A percentile compares a stretch with the other conserved stretches of the same genome.
These are phyloP conservation scores for Porites divaricata DNA, from an alignment of 92 coral and sea anemone species.

Conservation along the genomic window DNA sequence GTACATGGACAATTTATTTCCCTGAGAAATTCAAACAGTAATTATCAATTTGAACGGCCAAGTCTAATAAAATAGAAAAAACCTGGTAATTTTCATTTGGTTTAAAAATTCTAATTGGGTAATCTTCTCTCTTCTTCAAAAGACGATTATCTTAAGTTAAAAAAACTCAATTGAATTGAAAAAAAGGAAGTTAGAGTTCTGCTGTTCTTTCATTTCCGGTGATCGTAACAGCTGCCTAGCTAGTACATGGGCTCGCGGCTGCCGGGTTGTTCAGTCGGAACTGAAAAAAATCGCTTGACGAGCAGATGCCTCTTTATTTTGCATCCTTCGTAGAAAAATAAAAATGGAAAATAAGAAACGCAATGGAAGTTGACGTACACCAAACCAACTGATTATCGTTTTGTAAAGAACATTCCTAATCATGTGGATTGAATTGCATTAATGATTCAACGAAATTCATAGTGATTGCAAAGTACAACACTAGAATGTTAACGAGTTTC, in stretches of 20 bases:
- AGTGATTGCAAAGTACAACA: background rate
- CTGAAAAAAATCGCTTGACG: background rate
- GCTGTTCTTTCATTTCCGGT: background rate
- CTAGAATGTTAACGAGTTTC: background rate
- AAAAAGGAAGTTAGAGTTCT: background rate
- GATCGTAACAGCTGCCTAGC: background rate
- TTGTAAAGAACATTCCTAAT: background rate
- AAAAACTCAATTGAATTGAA: background rate
- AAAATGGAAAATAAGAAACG: background rate
- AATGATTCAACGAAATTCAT: background rate
- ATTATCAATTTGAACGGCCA: background rate
- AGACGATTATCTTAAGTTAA: background rate
- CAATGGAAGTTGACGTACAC: background rate
- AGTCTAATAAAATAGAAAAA: background rate
- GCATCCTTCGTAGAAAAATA: background rate
- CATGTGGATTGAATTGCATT: no score
- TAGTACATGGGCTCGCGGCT: no score
- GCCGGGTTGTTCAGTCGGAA: no score
- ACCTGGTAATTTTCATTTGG: no score
- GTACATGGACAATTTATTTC: slow-evolving; percentile 6
- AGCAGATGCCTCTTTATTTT: background rate
- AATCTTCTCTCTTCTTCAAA: background rate
- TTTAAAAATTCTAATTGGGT: background rate
- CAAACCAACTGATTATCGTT: background rate
- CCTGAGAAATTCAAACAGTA: background rate